Evolutionary conservation across 2,113 vertebrate species (phyloP).

Genomic region (Lophius piscatorius): DNA sequence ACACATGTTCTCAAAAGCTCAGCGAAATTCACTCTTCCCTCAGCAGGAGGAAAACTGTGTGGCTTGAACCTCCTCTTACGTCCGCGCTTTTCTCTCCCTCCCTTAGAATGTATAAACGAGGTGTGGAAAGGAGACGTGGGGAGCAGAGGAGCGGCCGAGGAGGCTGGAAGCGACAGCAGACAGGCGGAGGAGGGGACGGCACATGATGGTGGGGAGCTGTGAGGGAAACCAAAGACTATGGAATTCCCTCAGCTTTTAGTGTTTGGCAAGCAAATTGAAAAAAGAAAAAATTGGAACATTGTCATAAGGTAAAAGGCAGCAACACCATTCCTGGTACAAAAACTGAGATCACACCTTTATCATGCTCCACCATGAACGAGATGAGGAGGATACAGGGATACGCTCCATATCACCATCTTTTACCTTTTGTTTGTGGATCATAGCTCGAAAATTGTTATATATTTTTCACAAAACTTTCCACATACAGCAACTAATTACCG

Average conservation of each 20-base stretch:
- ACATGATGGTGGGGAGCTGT: slow-evolving; percentile 82
- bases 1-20: not conserved
- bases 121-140: slow-evolving; percentile 82
- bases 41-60: not conserved
- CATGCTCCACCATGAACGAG: no score
- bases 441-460: no score
- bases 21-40: not conserved
- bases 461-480: no score
- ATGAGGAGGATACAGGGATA: no score
- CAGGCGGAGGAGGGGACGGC: slow-evolving; percentile 14
- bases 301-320: no score
- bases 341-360: no score
- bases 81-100: slow-evolving; percentile 10
- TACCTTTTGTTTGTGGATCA: no score
- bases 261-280: no score
- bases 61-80: not conserved
- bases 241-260: slow-evolving; percentile 34
- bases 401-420: no score
- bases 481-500: no score
- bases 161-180: not conserved
- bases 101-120: slow-evolving; percentile 83
- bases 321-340: no score
- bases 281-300: no score
- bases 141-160: slow-evolving; percentile 46
- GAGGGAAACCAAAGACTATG: slow-evolving; percentile 43